Conservation (phyloP, 2,888 invertebrate species). For the Drosophila pegasa region DNA sequence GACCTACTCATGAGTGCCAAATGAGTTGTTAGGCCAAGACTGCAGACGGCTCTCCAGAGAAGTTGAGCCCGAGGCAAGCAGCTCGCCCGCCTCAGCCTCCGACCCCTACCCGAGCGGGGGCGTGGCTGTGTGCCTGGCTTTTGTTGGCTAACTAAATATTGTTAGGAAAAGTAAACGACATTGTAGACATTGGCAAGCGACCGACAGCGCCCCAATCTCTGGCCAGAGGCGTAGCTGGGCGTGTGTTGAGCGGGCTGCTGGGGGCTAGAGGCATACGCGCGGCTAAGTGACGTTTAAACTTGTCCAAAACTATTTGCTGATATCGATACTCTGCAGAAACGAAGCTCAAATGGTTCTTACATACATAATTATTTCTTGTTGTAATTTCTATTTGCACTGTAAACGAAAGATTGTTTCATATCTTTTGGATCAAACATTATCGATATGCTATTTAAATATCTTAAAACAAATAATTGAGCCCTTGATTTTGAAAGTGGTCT, state of each 20-base stretch:
- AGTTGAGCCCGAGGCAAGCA: conserved; percentile 22
- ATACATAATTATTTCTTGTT: too few species aligned
- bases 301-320: conserved; percentile 5
- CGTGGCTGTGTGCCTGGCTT: conserved; percentile 46
- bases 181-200: conserved; percentile 63
- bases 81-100: conserved; percentile 9
- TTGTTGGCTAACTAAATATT: conserved; percentile 80
- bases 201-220: conserved; percentile 35
- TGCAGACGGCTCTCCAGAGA: conserved; percentile 45
- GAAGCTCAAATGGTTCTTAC: not conserved
- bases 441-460: too few species aligned
- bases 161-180: conserved; percentile 77
- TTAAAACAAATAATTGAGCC: too few species aligned
- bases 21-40: conserved; percentile 69
- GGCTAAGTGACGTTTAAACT: conserved; percentile 16
- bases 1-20: conserved; percentile 79
- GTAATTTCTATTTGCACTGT: too few species aligned
- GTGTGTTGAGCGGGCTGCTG: not conserved
- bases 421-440: too few species aligned
- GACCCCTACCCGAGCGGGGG: conserved; percentile 12
- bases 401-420: too few species aligned
- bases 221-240: conserved; percentile 45
- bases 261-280: not conserved
- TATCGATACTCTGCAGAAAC: not conserved
- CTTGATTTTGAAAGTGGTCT: too few species aligned